Percentiles rank a stretch among this genome's conserved stretches.
Evolutionary conservation across 2,888 invertebrate species (phyloP).

Genomic region (Netelia fuscicornis): DNA sequence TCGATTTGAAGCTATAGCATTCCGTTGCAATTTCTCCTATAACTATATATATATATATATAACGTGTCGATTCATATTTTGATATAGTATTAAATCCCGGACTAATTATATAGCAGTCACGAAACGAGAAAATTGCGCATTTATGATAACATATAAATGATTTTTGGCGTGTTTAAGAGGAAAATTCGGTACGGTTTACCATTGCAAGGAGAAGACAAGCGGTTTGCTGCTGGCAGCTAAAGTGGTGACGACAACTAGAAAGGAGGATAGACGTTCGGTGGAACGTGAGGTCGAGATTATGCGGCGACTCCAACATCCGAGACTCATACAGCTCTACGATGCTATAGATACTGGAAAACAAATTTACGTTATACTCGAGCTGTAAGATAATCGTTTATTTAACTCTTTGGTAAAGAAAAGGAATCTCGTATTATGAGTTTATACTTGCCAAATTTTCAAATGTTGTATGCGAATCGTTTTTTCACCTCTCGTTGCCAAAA

Average conservation of each 20-base stretch:
- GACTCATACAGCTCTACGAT: conserved; percentile 98
- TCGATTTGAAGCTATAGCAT: conserved; percentile 25
- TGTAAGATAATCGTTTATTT: conserved; percentile 90
- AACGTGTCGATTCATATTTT: not conserved
- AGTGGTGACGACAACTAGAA: conserved; percentile 93
- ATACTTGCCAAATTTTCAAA: conserved; percentile 61
- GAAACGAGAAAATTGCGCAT: conserved; percentile 4
- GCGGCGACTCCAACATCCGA: conserved; percentile 96
- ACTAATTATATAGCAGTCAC: not conserved
- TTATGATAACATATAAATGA: conserved; percentile 54
- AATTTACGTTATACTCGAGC: conserved; percentile 98
- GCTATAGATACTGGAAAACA: conserved; percentile 97
- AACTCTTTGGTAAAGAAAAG: conserved; percentile 28
- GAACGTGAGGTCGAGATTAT: conserved; percentile 99
- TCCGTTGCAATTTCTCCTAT: not conserved
- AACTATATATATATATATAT: conserved; percentile 13
- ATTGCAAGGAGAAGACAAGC: conserved; percentile 93
- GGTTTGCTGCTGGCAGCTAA: conserved; percentile 96
- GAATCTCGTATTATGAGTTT: conserved; percentile 31
- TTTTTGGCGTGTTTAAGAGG: conserved; percentile 88
- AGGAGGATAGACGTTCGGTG: conserved; percentile 96
- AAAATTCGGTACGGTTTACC: conserved; percentile 98
- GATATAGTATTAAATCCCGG: conserved; percentile 10
- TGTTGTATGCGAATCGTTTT: conserved; percentile 5
- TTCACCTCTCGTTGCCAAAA: not conserved